Percentiles rank a stretch among this genome's conserved stretches.
Evolutionary conservation across 1,140 invertebrate species (phyloP).

Genomic region (Paramacrobiotus metropolitanus): DNA sequence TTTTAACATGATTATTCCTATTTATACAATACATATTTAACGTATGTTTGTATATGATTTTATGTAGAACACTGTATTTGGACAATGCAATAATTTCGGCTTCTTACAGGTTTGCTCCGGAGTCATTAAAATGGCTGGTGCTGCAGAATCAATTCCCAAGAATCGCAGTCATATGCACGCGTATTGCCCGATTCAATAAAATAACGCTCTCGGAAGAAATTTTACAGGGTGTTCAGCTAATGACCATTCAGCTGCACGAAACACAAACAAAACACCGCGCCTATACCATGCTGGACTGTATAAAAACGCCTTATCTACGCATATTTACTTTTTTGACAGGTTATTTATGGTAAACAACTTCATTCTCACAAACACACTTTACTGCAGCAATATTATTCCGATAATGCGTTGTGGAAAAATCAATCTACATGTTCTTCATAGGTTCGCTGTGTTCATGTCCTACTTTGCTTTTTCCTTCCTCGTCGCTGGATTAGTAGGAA

Average conservation of each 20-base stretch:
- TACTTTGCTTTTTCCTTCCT: neutral
- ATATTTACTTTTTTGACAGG: neutral
- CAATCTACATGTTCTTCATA: too few species aligned
- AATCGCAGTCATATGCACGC: neutral
- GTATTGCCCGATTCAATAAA: neutral
- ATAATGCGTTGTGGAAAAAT: too few species aligned
- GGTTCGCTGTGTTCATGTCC: neutral
- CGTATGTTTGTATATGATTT: too few species aligned
- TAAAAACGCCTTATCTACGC: neutral
- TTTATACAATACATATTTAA: too few species aligned
- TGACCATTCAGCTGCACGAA: too few species aligned
- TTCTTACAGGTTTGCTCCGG: neutral
- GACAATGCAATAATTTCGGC: too few species aligned
- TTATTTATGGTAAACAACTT: neutral
- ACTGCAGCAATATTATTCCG: neutral
- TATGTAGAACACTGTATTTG: too few species aligned
- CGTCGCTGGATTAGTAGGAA: neutral
- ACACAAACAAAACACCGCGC: neutral
- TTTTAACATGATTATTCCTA: too few species aligned
- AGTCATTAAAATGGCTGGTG: neutral
- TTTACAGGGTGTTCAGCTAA: too few species aligned
- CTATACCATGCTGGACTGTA: neutral
- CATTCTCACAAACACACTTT: neutral
- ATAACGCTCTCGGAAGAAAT: too few species aligned
- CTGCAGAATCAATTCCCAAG: neutral